Conservation (phyloP, 1,140 invertebrate species). For the Caenorhabditis remanei region DNA sequence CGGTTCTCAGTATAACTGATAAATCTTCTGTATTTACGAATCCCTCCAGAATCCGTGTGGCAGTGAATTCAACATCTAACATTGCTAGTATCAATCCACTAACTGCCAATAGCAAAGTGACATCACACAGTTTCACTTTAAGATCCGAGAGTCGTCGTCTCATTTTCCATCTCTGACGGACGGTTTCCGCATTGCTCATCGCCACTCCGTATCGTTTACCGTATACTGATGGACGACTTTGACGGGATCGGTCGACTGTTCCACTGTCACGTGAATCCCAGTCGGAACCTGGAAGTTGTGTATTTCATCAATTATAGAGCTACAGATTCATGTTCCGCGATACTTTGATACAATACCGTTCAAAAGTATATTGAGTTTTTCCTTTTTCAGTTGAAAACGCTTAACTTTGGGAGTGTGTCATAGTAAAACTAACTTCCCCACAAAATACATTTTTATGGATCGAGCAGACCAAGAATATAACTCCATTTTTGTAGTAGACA, state of each 20-base stretch:
- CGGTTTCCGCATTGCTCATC: constrained; percentile 59
- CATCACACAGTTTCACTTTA: constrained; percentile 70
- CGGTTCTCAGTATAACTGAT: constrained; percentile 62
- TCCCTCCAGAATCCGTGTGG: constrained; percentile 33
- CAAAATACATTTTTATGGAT: too few species aligned
- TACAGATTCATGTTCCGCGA: too few species aligned
- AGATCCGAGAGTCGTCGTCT: constrained; percentile 61
- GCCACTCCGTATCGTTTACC: constrained; percentile 71
- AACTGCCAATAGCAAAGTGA: constrained; percentile 67
- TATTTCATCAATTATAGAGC: too few species aligned
- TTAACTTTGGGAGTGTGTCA: too few species aligned
- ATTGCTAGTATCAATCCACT: constrained; percentile 69
- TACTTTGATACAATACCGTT: too few species aligned
- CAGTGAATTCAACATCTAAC: constrained; percentile 71
- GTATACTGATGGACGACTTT: constrained; percentile 32
- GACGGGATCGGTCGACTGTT: not conserved
- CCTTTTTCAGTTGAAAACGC: too few species aligned
- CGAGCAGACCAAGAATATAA: too few species aligned
- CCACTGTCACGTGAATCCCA: constrained; percentile 45
- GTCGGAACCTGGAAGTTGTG: constrained; percentile 7
- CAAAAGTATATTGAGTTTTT: too few species aligned
- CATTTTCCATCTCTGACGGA: constrained; percentile 65
- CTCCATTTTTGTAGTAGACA: too few species aligned
- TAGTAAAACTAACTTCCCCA: too few species aligned
- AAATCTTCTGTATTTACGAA: constrained; percentile 26